These are phyloP conservation scores for Clavelina lepadiformis DNA, from an alignment of 23 tunicate species.

Conservation along the genomic window DNA sequence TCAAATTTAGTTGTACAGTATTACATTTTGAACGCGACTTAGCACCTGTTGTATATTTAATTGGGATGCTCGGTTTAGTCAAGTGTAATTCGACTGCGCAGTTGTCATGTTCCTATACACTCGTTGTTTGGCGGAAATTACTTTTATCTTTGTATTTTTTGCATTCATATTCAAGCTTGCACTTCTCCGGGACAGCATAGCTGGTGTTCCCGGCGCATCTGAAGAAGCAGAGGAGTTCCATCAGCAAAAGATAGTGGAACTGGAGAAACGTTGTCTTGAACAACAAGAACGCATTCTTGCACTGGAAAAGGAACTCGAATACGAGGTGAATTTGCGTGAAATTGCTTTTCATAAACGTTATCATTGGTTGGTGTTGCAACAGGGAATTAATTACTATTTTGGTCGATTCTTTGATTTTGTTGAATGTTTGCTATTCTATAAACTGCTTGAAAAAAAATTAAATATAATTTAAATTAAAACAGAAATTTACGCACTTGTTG, in stretches of 20 bases:
- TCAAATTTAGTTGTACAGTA: too few relatives aligned
- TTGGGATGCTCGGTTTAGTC: too few relatives aligned
- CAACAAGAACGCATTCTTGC: constrained; percentile 24
- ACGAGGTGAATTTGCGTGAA: constrained; percentile 22
- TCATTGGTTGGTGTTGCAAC: too few relatives aligned
- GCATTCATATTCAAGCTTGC: background rate
- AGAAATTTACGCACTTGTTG: background rate
- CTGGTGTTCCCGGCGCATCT: constrained; percentile 37
- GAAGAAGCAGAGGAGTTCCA: constrained; percentile 9
- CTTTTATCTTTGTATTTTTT: background rate
- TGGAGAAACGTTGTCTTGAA: constrained; percentile 27
- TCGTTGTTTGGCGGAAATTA: background rate
- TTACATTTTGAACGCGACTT: too few relatives aligned
- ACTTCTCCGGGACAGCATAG: constrained; percentile 25
- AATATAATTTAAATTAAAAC: background rate
- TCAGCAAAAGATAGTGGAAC: constrained; percentile 16
- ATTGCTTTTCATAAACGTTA: background rate
- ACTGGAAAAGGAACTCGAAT: constrained; percentile 39
- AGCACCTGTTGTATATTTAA: too few relatives aligned
- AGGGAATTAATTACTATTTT: too few relatives aligned
- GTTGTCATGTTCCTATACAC: background rate
- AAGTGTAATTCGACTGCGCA: too few relatives aligned
- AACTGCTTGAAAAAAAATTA: background rate
- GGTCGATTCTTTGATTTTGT: too few relatives aligned
- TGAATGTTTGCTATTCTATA: too few relatives aligned